Conservation (phyloP, 2,797 vertebrate species). For the Nannoperca australis region DNA sequence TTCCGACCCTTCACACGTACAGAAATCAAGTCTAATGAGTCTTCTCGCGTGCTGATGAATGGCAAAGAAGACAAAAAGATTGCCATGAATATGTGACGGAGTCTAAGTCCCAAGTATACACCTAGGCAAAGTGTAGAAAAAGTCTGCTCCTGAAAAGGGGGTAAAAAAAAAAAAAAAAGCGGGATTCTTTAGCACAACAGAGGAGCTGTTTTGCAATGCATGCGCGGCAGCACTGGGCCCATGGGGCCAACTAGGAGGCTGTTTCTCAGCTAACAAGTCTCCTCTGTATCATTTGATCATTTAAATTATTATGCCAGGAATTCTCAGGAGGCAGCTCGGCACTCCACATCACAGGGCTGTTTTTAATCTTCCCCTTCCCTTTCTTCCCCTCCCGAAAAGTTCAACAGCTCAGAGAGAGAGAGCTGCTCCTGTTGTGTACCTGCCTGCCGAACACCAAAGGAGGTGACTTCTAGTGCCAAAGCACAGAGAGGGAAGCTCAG, state of each 20-base stretch:
- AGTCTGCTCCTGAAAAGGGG: slow-evolving; percentile 82
- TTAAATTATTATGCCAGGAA: slow-evolving; percentile 93
- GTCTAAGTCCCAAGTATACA: slow-evolving; percentile 80
- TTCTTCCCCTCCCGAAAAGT: slow-evolving; percentile 87
- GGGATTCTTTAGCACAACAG: slow-evolving; percentile 89
- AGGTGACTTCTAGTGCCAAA: slow-evolving; percentile 88
- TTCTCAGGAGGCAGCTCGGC: slow-evolving; percentile 88
- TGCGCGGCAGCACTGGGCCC: slow-evolving; percentile 85
- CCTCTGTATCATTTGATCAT: slow-evolving; percentile 93
- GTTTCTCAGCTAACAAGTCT: slow-evolving; percentile 91
- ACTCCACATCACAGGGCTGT: slow-evolving; percentile 90
- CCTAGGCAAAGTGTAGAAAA: slow-evolving; percentile 83
- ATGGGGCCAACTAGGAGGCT: slow-evolving; percentile 91
- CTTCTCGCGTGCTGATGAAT: slow-evolving; percentile 63
- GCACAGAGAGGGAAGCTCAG: slow-evolving; percentile 84
- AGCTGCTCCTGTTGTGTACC: slow-evolving; percentile 88
- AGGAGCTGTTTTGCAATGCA: slow-evolving; percentile 91
- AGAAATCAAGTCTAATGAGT: slow-evolving; percentile 75
- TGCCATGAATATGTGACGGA: slow-evolving; percentile 66
- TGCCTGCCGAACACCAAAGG: slow-evolving; percentile 87
- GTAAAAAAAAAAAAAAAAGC: slow-evolving; percentile 71
- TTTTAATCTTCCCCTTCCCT: slow-evolving; percentile 90
- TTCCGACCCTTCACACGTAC: slow-evolving; percentile 68
- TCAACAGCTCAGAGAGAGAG: slow-evolving; percentile 85
- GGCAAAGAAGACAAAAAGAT: slow-evolving; percentile 59